phyloP scores from a whole-genome alignment of 2,888 invertebrate genomes.

The Alentia gelatinosa region DNA sequence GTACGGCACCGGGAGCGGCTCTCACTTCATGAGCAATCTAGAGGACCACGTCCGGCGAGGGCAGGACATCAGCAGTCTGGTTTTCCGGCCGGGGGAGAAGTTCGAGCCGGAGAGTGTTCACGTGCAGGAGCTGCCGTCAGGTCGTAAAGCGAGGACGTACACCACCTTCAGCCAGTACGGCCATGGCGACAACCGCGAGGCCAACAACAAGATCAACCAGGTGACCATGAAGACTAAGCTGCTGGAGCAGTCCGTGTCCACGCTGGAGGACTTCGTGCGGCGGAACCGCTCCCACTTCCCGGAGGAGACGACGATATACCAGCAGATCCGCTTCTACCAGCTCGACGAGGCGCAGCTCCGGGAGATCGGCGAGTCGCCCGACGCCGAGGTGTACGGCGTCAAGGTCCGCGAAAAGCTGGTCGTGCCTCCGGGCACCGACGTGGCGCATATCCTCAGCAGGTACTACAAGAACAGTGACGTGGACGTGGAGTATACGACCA shows the following conservation, averaged over 20 bases:
- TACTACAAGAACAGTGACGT: conserved; percentile 59
- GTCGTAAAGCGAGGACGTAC: conserved; percentile 60
- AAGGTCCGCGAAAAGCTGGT: conserved; percentile 63
- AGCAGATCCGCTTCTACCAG: conserved; percentile 59
- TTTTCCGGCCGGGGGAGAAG: conserved; percentile 30
- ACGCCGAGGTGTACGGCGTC: conserved; percentile 64
- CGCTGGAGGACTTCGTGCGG: conserved; percentile 66
- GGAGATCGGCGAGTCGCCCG: conserved; percentile 62
- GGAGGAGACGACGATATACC: conserved; percentile 64
- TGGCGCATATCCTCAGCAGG: conserved; percentile 56
- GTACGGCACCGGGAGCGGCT: background rate
- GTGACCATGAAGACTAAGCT: conserved; percentile 60
- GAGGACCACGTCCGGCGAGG: background rate
- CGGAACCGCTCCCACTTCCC: conserved; percentile 65
- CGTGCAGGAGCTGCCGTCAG: conserved; percentile 56
- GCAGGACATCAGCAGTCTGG: background rate
- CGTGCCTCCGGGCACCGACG: conserved; percentile 63
- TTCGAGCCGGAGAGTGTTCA: conserved; percentile 46
- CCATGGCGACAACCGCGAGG: conserved; percentile 55
- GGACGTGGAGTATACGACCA: conserved; percentile 55
- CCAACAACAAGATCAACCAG: conserved; percentile 61
- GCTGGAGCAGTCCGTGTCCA: conserved; percentile 61
- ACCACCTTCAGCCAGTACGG: conserved; percentile 43
- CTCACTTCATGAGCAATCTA: background rate
- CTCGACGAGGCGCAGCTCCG: conserved; percentile 60